Evolutionary conservation across 2,113 vertebrate genomes (phyloP).

Genomic region (Thalassoma bifasciatum): DNA sequence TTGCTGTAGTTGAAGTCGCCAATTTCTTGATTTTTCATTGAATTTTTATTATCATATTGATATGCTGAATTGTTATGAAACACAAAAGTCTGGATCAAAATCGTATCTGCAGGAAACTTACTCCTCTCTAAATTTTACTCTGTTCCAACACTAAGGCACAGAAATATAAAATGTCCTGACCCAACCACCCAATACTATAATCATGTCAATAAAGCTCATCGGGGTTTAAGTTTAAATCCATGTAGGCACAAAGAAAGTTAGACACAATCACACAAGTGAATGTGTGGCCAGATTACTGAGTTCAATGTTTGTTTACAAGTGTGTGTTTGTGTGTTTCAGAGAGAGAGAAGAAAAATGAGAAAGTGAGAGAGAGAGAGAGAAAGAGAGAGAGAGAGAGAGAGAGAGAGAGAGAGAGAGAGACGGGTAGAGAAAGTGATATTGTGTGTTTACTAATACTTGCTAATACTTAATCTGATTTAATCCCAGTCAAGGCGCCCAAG

Average conservation of each 20-base stretch:
- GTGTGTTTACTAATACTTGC: slow-evolving; percentile 50
- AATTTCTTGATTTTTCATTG: too few species aligned
- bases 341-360: not conserved
- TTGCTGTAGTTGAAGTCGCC: too few species aligned
- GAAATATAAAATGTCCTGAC: not conserved
- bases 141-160: too few species aligned
- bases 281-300: not conserved
- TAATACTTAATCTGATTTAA: slow-evolving; percentile 71
- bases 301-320: not conserved
- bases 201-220: not conserved
- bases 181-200: not conserved
- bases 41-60: not conserved
- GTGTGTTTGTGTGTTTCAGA: not conserved
- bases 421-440: not conserved
- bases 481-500: slow-evolving; percentile 60
- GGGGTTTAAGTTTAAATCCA: not conserved
- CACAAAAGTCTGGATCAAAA: not conserved
- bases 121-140: too few species aligned
- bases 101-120: not conserved
- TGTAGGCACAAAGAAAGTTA: slow-evolving; percentile 6
- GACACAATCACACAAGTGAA: not conserved
- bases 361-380: not conserved
- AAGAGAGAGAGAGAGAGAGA: not conserved
- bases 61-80: not conserved
- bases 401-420: slow-evolving; percentile 3